Percentiles rank a stretch among this genome's conserved stretches.
phyloP scores from a whole-genome alignment of 2,888 invertebrate species.

The Nowickia ferox region DNA sequence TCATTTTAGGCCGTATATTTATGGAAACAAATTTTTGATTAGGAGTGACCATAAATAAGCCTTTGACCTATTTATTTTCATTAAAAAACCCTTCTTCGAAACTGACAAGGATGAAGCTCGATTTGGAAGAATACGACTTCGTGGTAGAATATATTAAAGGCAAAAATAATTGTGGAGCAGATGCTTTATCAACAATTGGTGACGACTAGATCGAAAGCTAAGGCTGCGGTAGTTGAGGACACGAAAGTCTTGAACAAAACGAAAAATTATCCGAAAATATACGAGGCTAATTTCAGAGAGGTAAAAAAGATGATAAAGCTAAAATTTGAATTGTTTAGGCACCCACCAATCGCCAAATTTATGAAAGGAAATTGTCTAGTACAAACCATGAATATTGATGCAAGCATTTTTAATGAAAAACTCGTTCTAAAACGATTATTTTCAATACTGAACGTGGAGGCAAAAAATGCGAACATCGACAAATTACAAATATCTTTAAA shows the following conservation, averaged over 20 bases:
- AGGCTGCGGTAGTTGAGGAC: too few relatives aligned
- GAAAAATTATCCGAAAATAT: too few relatives aligned
- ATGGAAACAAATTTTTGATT: too few relatives aligned
- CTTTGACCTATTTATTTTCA: conserved; percentile 74
- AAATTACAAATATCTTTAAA: neutral
- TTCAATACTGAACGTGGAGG: neutral
- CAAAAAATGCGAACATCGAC: conserved; percentile 1
- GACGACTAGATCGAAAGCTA: too few relatives aligned
- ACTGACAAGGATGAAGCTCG: conserved; percentile 73
- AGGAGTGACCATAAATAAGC: conserved; percentile 75
- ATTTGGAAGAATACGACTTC: conserved; percentile 73
- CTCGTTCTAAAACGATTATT: too few relatives aligned
- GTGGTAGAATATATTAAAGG: too few relatives aligned
- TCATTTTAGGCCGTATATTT: too few relatives aligned
- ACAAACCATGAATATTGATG: too few relatives aligned
- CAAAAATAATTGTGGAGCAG: neutral
- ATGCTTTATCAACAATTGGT: conserved; percentile 18
- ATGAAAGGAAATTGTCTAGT: neutral
- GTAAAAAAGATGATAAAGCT: too few relatives aligned
- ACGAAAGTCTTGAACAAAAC: neutral
- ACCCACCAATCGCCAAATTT: neutral
- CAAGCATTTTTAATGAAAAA: too few relatives aligned
- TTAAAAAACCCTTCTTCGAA: conserved; percentile 74
- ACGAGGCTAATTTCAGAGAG: conserved; percentile 4
- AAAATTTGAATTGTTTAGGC: too few relatives aligned